Percentiles rank a stretch among this genome's conserved stretches.
Conservation (phyloP, 2,113 vertebrate genomes). For the Bos indicus region DNA sequence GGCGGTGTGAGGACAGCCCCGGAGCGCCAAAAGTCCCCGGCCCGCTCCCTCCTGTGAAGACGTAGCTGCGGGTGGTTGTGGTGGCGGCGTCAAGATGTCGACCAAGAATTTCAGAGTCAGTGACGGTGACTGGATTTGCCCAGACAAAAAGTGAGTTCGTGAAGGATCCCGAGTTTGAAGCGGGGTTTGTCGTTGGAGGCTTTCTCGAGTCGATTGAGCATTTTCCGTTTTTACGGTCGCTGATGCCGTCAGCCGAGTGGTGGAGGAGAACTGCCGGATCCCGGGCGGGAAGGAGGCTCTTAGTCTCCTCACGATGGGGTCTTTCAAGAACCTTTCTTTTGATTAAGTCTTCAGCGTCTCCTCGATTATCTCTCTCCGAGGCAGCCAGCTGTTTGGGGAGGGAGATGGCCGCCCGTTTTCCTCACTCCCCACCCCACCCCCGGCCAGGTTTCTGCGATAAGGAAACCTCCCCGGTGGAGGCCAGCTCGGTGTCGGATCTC, state of each 20-base stretch:
- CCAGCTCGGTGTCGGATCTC: background rate
- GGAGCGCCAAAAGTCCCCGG: background rate
- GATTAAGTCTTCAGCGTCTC: rapidly evolving
- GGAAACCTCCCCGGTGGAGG: background rate
- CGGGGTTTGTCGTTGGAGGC: too few relatives aligned
- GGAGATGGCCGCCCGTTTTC: background rate
- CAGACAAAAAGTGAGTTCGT: constrained; percentile 94
- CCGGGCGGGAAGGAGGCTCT: background rate
- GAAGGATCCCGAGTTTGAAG: background rate
- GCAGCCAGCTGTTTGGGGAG: background rate
- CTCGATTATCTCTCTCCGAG: background rate
- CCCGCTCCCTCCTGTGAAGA: constrained; percentile 10
- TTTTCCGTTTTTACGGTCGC: background rate
- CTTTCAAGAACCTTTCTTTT: background rate
- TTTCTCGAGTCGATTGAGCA: background rate
- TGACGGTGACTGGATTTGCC: constrained; percentile 98
- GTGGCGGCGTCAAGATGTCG: constrained; percentile 83
- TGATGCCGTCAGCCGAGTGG: too few relatives aligned
- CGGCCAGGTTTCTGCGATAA: background rate
- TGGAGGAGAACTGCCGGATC: background rate
- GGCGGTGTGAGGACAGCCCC: constrained; percentile 37
- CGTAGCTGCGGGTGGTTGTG: constrained; percentile 33
- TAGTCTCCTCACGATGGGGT: too few relatives aligned
- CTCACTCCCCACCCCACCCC: background rate
- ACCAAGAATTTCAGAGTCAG: constrained; percentile 98